Evolutionary conservation across 2,888 invertebrate species (phyloP).

Genomic region (Acanthosepion pharaonis): DNA sequence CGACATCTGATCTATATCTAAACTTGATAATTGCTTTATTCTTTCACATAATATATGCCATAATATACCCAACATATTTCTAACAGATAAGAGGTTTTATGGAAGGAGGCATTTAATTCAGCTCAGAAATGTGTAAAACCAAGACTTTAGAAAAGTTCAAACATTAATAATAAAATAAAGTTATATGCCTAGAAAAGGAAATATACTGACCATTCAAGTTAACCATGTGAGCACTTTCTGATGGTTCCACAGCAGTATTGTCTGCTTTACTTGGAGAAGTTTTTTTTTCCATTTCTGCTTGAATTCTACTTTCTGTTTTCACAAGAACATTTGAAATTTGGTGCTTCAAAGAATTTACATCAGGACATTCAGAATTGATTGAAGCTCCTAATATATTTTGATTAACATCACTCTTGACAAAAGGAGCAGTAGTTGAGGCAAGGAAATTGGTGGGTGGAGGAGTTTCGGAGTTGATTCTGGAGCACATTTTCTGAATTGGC

Average conservation of each 20-base stretch:
- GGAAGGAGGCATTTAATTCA: no score
- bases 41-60: no score
- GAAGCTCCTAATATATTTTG: background rate
- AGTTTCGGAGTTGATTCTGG: background rate
- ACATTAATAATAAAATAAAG: background rate
- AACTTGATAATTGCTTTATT: no score
- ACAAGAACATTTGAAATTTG: background rate
- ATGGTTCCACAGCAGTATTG: constrained; percentile 50
- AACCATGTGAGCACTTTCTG: constrained; percentile 49
- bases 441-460: background rate
- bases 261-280: constrained; percentile 51
- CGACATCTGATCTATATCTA: no score
- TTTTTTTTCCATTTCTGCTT: background rate
- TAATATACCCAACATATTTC: no score
- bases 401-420: background rate
- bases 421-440: background rate
- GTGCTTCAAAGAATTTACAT: background rate
- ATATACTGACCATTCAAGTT: background rate
- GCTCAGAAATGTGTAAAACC: no score
- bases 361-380: background rate
- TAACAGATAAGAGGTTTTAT: no score
- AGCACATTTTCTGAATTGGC: background rate
- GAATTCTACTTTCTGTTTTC: background rate
- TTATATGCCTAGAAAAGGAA: background rate
- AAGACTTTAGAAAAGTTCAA: no score